phyloP scores from a whole-genome alignment of 2,113 vertebrate genomes.

The Ptilorrhoa leucosticta region DNA sequence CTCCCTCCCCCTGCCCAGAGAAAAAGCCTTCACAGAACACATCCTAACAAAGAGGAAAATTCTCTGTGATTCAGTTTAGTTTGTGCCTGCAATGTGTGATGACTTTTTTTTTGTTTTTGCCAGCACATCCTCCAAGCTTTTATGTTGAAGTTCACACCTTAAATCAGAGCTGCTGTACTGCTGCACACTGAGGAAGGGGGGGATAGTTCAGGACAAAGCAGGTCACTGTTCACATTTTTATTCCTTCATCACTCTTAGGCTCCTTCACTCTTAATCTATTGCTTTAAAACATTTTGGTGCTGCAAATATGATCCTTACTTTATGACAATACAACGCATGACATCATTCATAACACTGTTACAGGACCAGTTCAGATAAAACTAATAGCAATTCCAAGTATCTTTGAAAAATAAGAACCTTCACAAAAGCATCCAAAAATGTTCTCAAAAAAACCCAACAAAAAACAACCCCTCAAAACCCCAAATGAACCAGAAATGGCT shows the following conservation, averaged over 20 bases:
- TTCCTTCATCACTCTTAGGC: not conserved
- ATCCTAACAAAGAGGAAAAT: not conserved
- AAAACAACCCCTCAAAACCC: not conserved
- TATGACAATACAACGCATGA: not conserved
- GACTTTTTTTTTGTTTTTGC: not conserved
- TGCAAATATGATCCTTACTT: not conserved
- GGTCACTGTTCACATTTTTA: not conserved
- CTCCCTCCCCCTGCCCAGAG: not conserved
- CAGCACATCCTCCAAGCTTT: not conserved
- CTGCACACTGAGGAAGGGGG: not conserved
- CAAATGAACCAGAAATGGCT: not conserved
- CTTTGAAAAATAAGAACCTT: not conserved
- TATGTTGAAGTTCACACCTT: not conserved
- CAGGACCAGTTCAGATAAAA: not conserved
- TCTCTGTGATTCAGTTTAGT: not conserved
- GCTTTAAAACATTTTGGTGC: not conserved
- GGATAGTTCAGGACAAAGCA: not conserved
- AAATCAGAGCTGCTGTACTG: not conserved
- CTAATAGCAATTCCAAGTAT: not conserved
- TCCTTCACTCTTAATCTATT: not conserved
- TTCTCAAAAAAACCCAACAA: not conserved
- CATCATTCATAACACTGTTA: not conserved
- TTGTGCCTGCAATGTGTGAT: not conserved
- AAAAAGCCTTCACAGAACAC: not conserved
- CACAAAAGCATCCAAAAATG: not conserved